These are phyloP conservation scores for Drosophila histrio DNA, from an alignment of 2,888 invertebrate genomes.

Conservation along the genomic window DNA sequence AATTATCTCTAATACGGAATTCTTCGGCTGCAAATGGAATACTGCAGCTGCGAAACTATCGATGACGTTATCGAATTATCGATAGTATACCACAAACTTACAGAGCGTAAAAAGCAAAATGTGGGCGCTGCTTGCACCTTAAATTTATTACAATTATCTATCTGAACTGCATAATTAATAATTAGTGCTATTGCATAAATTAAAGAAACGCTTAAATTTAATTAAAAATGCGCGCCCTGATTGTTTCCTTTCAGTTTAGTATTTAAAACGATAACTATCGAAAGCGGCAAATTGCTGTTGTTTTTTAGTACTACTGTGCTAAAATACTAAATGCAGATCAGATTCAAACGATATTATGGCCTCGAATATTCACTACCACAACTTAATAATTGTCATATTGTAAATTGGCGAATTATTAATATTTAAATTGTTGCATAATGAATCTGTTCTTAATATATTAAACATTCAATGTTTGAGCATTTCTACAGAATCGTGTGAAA, in stretches of 20 bases:
- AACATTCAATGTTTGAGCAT: neutral
- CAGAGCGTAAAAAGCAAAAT: too few relatives aligned
- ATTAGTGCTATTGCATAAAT: too few relatives aligned
- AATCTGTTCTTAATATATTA: neutral
- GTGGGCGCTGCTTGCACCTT: too few relatives aligned
- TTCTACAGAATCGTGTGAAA: neutral
- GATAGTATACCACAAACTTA: neutral
- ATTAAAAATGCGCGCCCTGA: too few relatives aligned
- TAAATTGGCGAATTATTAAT: neutral
- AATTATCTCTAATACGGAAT: neutral
- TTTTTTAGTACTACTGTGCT: neutral
- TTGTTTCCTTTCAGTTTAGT: too few relatives aligned
- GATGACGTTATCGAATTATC: neutral
- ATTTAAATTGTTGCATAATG: too few relatives aligned
- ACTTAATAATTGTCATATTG: neutral
- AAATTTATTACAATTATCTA: too few relatives aligned
- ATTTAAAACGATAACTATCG: too few relatives aligned
- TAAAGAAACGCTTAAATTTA: too few relatives aligned
- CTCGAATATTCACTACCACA: neutral
- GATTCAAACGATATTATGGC: neutral
- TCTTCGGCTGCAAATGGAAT: neutral
- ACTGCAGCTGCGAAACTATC: conserved; percentile 17
- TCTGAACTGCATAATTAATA: too few relatives aligned
- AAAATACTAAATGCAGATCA: neutral
- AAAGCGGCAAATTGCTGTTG: neutral